Conservation (phyloP, 2,113 vertebrate genomes). For the Lampris megalopsis region DNA sequence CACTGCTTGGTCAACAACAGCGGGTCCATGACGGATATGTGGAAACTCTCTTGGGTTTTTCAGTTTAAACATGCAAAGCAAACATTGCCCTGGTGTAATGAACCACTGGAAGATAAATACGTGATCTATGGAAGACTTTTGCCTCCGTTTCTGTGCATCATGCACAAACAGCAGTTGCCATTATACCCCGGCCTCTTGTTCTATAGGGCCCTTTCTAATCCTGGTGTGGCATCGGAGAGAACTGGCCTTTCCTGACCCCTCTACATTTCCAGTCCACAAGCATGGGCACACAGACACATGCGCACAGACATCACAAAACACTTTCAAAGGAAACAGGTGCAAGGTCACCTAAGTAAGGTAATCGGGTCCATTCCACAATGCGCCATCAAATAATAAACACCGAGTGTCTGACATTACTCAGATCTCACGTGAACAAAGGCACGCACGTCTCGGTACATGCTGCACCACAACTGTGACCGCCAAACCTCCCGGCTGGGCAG, state of each 20-base stretch:
- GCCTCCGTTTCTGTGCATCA: not conserved
- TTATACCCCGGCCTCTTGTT: not conserved
- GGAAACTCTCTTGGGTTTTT: not conserved
- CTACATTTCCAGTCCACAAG: not conserved
- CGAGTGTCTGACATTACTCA: slow-evolving; percentile 1
- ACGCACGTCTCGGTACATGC: not conserved
- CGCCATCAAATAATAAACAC: slow-evolving; percentile 22
- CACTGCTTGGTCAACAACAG: too few relatives aligned
- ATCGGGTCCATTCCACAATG: slow-evolving; percentile 10
- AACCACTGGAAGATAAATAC: not conserved
- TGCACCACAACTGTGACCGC: too few relatives aligned
- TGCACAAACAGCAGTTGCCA: not conserved
- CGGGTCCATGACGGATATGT: not conserved
- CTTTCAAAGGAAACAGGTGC: slow-evolving; percentile 3
- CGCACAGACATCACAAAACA: slow-evolving; percentile 4
- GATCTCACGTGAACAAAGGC: not conserved
- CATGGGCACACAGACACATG: slow-evolving; percentile 1
- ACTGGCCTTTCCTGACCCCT: not conserved
- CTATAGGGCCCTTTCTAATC: not conserved
- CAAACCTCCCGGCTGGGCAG: too few relatives aligned
- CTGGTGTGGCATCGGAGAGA: not conserved
- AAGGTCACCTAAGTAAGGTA: slow-evolving; percentile 32
- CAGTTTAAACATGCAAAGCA: not conserved
- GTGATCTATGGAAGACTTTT: not conserved
- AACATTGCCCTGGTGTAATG: not conserved